These are phyloP conservation scores for Amblyraja radiata DNA, from an alignment of 2,797 vertebrate species.

Conservation along the genomic window DNA sequence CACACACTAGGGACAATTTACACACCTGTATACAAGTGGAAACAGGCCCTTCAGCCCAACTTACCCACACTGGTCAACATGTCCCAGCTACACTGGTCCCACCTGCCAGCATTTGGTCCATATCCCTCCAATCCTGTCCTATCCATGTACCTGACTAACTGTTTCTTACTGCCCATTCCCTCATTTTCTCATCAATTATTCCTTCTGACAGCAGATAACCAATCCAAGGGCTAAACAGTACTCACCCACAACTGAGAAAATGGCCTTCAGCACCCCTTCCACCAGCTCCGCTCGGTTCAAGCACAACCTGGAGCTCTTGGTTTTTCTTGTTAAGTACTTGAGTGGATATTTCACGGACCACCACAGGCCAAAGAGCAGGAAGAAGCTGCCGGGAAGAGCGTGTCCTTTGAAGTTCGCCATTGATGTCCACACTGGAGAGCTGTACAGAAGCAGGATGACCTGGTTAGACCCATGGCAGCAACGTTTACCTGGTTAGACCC, in stretches of 20 bases:
- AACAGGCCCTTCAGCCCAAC: no score
- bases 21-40: no score
- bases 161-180: neutral
- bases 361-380: slow-evolving; percentile 81
- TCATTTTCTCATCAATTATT: neutral
- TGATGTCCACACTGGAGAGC: neutral
- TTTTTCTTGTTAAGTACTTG: slow-evolving; percentile 58
- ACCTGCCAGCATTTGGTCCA: no score
- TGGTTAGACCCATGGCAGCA: neutral
- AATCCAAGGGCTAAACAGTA: neutral
- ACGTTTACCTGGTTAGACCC: no score
- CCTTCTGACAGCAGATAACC: neutral
- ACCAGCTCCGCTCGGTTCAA: slow-evolving; percentile 63
- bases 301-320: slow-evolving; percentile 40
- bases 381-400: slow-evolving; percentile 84
- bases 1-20: no score
- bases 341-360: slow-evolving; percentile 71
- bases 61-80: no score
- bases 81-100: no score
- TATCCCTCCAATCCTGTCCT: no score
- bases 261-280: slow-evolving; percentile 66
- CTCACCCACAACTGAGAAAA: slow-evolving; percentile 73
- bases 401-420: slow-evolving; percentile 98
- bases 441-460: neutral
- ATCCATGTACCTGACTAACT: no score